phyloP scores from a whole-genome alignment of 2,797 vertebrate genomes.

The Manis pentadactyla region DNA sequence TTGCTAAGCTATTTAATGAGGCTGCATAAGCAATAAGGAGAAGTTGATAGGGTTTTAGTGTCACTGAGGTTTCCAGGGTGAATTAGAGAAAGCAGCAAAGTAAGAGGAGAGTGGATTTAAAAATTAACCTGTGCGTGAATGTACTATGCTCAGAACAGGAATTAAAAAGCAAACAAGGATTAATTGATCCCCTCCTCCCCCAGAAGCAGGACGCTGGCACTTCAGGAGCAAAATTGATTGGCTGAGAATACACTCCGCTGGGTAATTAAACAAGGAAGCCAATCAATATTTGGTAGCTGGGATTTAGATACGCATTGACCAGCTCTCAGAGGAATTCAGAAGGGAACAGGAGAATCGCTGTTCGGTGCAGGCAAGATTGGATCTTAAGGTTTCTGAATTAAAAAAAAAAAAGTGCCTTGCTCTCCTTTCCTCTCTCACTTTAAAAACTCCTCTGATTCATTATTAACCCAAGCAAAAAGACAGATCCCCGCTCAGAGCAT shows the following conservation, averaged over 20 bases:
- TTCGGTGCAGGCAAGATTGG: neutral
- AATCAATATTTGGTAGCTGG: conserved; percentile 53
- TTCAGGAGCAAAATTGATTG: conserved; percentile 74
- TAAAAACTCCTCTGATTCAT: conserved; percentile 57
- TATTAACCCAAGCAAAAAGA: conserved; percentile 59
- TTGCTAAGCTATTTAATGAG: conserved; percentile 62
- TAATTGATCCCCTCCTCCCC: conserved; percentile 63
- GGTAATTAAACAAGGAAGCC: conserved; percentile 78
- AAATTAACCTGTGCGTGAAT: conserved; percentile 78
- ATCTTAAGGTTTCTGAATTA: neutral
- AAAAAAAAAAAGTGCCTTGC: neutral
- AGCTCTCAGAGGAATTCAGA: conserved; percentile 5
- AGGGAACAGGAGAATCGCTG: neutral
- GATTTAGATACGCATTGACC: conserved; percentile 19
- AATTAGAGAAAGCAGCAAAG: conserved; percentile 24
- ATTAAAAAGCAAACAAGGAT: conserved; percentile 79
- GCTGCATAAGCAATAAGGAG: conserved; percentile 65
- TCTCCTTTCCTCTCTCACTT: neutral
- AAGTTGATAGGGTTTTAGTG: conserved; percentile 48
- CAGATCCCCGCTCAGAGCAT: conserved; percentile 53
- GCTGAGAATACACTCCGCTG: conserved; percentile 64
- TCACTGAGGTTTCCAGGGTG: conserved; percentile 65
- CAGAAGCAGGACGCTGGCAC: conserved; percentile 65
- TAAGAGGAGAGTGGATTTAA: conserved; percentile 72
- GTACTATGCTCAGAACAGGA: conserved; percentile 66